A percentile compares a stretch with the other conserved stretches of the same genome.
Evolutionary conservation across 2,797 vertebrate species (phyloP).

Genomic region (Tragopan temminckii): DNA sequence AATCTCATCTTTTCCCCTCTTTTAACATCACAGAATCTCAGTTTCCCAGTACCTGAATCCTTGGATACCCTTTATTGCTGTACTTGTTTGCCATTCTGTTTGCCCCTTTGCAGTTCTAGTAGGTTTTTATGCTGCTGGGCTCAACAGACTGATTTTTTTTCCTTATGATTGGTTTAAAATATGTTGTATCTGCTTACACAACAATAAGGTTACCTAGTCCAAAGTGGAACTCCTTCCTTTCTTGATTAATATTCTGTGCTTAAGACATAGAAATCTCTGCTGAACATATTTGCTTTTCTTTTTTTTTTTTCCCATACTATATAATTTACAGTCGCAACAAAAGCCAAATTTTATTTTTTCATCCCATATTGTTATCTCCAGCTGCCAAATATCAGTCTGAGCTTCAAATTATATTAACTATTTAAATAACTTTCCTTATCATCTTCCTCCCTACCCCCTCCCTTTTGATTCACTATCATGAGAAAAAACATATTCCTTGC

Average conservation of each 20-base stretch:
- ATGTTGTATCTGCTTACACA: neutral
- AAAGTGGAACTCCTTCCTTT: neutral
- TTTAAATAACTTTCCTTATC: constrained; percentile 10
- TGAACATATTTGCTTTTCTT: neutral
- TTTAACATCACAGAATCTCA: neutral
- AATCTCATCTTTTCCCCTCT: neutral
- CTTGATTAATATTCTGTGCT: neutral
- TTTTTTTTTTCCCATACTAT: neutral
- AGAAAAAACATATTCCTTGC: neutral
- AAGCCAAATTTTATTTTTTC: constrained; percentile 2
- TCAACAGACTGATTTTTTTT: neutral
- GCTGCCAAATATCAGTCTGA: constrained; percentile 45
- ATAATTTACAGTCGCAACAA: neutral
- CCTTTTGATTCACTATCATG: neutral
- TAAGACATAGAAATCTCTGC: neutral
- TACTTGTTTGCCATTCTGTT: neutral
- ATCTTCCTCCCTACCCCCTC: neutral
- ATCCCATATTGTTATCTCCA: neutral
- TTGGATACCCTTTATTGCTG: neutral
- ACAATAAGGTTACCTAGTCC: neutral
- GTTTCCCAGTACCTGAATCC: neutral
- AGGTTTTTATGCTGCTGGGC: neutral
- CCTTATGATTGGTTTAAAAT: neutral
- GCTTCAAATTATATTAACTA: constrained; percentile 27
- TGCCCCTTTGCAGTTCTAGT: neutral